Base-by-base conservation (phyloP, 2,113 vertebrate genomes). In the Ramphastos sulfuratus region DNA sequence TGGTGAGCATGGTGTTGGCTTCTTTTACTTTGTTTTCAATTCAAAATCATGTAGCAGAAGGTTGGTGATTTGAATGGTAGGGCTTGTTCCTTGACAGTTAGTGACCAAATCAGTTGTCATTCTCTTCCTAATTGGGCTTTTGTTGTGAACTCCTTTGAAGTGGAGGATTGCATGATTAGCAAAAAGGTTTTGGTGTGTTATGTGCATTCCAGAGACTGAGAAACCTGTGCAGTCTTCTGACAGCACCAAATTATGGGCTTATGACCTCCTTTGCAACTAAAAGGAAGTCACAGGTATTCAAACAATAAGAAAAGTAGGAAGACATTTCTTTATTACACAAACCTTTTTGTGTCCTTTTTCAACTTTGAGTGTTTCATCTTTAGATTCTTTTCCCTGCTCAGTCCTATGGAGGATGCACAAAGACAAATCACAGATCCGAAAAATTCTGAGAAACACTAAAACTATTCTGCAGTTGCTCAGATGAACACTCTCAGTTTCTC, bases 191-290 rank as follows among this genome's bases (percentile, higher is more conserved):
- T 52, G 28, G 4, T 48, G 15, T 63, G 27, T 35, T 56, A 15
- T 1, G 1, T 3, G 1, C 10, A 1, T 44, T 59, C 73, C 33
- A 27, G 0, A 2, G 74, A 48, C 15, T 42, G 20, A 78, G 54
- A 89, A 56, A 25, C 28, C 30, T 82, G 5, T 78, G 48, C 42
- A 61, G 33, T 60, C 35, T 82, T 9, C 25, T 65, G 25, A 44
- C 23, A 65, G 59, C 31, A 10, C 12, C 2, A 65, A 30, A 78
- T 31, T 79, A 23, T 42, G 70, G 66, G 9, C 19, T 60, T 56
- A 5, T 84, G n/a, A 81, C 23, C 6, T 7, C 30, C 12, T 54
- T 85, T n/a, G 17, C 58, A 20, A 61, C 37, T 79, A 39, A 85
- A 87, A 67, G 37, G 24, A 60, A 39, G 28, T 75, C n/a, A 24